A percentile compares a stretch with the other conserved stretches of the same genome.
Evolutionary conservation across 2,888 invertebrate genomes (phyloP).

Genomic region (Ryuthela nishihirai): DNA sequence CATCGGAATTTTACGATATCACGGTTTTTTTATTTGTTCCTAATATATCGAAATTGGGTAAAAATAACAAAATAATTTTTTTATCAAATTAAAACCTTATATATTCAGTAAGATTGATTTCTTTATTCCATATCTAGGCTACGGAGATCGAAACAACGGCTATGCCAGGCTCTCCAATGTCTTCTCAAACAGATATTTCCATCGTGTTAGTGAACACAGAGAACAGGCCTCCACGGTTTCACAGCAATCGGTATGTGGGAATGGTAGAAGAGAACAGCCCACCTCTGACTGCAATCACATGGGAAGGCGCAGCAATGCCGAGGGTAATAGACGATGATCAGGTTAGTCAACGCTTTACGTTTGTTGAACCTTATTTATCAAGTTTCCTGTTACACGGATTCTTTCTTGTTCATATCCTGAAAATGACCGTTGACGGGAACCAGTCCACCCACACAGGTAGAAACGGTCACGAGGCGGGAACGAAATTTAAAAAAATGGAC

Average conservation of each 20-base stretch:
- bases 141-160: conserved; percentile 19
- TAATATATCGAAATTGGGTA: no score
- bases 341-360: conserved; percentile 1
- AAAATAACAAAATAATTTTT: no score
- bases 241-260: conserved; percentile 21
- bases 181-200: conserved; percentile 23
- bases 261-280: conserved; percentile 40
- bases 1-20: no score
- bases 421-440: no score
- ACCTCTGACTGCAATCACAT: conserved; percentile 28
- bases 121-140: conserved; percentile 6
- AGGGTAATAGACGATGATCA: conserved; percentile 38
- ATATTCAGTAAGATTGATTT: no score
- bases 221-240: conserved; percentile 37
- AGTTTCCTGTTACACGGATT: no score
- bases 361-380: background rate
- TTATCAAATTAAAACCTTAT: no score
- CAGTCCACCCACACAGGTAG: no score
- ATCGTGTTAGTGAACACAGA: conserved; percentile 37
- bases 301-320: conserved; percentile 33
- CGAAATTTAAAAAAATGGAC: no score
- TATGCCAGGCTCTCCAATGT: conserved; percentile 20
- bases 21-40: no score
- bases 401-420: no score
- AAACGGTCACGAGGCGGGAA: no score